Conservation (phyloP, 2,113 vertebrate species). For the Lasiurus borealis region DNA sequence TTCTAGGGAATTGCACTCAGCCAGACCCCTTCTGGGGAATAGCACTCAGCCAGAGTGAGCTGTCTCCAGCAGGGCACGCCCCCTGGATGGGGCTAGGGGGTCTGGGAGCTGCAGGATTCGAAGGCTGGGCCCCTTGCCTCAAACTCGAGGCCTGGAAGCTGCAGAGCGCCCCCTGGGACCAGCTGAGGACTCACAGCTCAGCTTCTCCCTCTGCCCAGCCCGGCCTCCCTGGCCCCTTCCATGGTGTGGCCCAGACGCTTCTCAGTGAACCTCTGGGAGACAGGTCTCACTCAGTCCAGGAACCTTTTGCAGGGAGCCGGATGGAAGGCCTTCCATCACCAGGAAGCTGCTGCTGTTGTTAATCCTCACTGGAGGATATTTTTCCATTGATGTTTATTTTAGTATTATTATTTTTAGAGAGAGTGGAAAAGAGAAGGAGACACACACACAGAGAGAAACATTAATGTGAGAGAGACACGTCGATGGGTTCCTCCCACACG, state of each 20-base stretch:
- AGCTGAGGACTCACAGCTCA: background rate
- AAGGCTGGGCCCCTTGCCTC: background rate
- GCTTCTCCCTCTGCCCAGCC: background rate
- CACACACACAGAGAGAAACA: too few relatives aligned
- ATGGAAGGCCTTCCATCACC: background rate
- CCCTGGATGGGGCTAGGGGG: background rate
- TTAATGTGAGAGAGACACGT: too few relatives aligned
- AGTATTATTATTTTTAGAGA: too few relatives aligned
- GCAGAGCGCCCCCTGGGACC: fast-evolving
- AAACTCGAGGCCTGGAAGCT: background rate
- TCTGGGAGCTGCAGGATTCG: background rate
- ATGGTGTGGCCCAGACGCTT: fast-evolving
- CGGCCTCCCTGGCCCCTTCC: background rate
- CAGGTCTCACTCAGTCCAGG: background rate
- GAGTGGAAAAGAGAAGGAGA: too few relatives aligned
- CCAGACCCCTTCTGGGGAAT: fast-evolving
- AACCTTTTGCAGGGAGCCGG: background rate
- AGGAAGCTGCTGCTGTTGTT: background rate
- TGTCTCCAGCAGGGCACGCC: background rate
- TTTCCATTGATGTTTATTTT: too few relatives aligned
- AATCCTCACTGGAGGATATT: too few relatives aligned
- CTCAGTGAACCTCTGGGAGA: fast-evolving
- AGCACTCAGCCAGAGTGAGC: background rate
- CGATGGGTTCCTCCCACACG: too few relatives aligned
- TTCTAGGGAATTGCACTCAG: background rate